phyloP scores from a whole-genome alignment of 2,113 vertebrate genomes.

The Dasyprocta punctata region DNA sequence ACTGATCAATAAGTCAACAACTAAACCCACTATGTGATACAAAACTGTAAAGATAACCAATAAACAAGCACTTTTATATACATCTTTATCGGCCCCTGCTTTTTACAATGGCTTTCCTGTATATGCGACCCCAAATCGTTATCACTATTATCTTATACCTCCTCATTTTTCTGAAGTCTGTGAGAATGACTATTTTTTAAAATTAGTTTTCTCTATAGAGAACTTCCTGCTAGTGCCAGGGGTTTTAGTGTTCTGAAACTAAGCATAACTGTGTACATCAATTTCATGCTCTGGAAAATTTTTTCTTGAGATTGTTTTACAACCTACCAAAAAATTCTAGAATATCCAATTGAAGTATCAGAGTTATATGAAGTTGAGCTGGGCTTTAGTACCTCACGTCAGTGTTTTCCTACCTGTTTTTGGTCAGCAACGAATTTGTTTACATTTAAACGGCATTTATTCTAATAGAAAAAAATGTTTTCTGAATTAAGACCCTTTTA shows the following conservation, averaged over 20 bases:
- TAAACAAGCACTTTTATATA: neutral
- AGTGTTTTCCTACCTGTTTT: neutral
- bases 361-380: neutral
- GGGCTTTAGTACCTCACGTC: neutral
- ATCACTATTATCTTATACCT: neutral
- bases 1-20: constrained; percentile 58
- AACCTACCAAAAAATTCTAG: neutral
- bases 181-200: neutral
- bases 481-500: neutral
- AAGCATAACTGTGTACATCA: neutral
- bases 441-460: neutral
- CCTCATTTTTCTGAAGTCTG: neutral
- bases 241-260: neutral
- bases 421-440: neutral
- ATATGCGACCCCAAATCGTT: neutral
- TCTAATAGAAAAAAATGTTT: neutral
- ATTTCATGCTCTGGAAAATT: neutral
- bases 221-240: neutral
- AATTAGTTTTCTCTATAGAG: constrained; percentile 1
- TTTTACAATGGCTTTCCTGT: constrained; percentile 25
- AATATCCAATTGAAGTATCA: neutral
- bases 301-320: neutral
- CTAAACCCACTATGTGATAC: neutral
- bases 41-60: constrained; percentile 20
- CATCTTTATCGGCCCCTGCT: neutral